Evolutionary conservation across 2,888 invertebrate species (phyloP), one percentile per base, ranked within the genome.

Genomic region (Pseudococcus jackbeardsleyi): DNA sequence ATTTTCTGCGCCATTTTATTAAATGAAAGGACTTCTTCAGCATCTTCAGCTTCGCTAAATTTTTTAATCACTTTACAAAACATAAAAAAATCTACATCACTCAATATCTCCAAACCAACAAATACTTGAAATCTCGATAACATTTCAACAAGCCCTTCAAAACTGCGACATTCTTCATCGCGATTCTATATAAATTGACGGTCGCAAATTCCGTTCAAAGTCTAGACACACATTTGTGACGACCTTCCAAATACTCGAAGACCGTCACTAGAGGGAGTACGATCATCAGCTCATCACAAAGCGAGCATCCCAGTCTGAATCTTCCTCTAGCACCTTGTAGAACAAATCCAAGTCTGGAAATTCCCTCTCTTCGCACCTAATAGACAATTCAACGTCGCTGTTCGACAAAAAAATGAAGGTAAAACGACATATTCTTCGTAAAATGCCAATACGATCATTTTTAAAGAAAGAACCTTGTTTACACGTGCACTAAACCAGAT

Each of bases 341-440:
- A 33, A 8, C 64, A 19, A 59, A n/a, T n/a, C 8, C 59, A n/a
- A 59, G 12, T 19, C 64, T 64, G 64, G 22, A 22, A 64, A 64
- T 64, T 64, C 64, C 19, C 64, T 64, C 22, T 22, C 22, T 22
- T 9, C 15, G 22, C 3, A 33, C 26, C 26, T 33, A 33, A 33
- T 22, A 64, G 39, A 64, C 48, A 54, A 54, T 54, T n/a, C n/a
- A 54, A 54, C n/a, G 15, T 33, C 3, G 26, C 3, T 33, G 26
- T 54, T 54, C n/a, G 64, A 64, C 19, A 64, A 19, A 33, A 64
- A 19, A 33, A 64, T 64, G 64, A 64, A 64, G 64, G 64, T 64
- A 64, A 64, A 22, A 64, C 64, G 22, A 64, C 54, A 54, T 54
- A 54, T 54, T 54, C 15, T 5, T 15, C 54, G 54, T 15, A 5